A percentile compares a stretch with the other conserved stretches of the same genome.
These are phyloP conservation scores for Ceratosolen fusciceps DNA, from an alignment of 1,140 invertebrate genomes.

Conservation along the genomic window DNA sequence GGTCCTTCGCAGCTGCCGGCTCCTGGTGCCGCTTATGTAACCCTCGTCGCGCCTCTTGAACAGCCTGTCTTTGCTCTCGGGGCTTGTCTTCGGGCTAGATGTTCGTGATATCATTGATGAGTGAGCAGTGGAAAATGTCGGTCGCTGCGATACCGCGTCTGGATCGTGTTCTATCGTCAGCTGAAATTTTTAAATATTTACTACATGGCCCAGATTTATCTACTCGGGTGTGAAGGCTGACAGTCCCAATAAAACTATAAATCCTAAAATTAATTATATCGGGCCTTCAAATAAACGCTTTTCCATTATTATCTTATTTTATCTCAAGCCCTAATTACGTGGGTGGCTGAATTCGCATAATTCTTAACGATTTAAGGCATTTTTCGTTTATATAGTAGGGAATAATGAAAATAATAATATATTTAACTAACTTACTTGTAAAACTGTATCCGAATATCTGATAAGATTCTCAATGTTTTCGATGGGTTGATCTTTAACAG, in stretches of 20 bases:
- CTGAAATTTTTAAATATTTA: constrained; percentile 63
- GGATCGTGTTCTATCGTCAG: constrained; percentile 92
- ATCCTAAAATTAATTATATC: too few species aligned
- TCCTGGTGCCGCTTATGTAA: constrained; percentile 73
- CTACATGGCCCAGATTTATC: neutral
- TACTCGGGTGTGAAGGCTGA: neutral
- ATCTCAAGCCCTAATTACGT: too few species aligned
- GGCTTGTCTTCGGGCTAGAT: constrained; percentile 64
- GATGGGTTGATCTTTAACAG: constrained; percentile 83
- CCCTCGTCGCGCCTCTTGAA: constrained; percentile 81
- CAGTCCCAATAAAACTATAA: too few species aligned
- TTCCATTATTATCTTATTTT: too few species aligned
- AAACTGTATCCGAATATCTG: constrained; percentile 79
- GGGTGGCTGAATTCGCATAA: too few species aligned
- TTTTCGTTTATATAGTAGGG: too few species aligned
- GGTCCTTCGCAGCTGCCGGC: constrained; percentile 72
- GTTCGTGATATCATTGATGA: constrained; percentile 65
- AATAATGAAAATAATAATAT: too few species aligned
- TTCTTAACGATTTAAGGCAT: too few species aligned
- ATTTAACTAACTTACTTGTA: constrained; percentile 81
- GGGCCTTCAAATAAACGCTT: too few species aligned
- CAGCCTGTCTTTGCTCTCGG: constrained; percentile 76
- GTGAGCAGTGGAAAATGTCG: constrained; percentile 65
- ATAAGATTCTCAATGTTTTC: constrained; percentile 85
- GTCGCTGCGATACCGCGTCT: constrained; percentile 75